phyloP scores from a whole-genome alignment of 1,140 invertebrate genomes.

The Drosophila parabipectinata region DNA sequence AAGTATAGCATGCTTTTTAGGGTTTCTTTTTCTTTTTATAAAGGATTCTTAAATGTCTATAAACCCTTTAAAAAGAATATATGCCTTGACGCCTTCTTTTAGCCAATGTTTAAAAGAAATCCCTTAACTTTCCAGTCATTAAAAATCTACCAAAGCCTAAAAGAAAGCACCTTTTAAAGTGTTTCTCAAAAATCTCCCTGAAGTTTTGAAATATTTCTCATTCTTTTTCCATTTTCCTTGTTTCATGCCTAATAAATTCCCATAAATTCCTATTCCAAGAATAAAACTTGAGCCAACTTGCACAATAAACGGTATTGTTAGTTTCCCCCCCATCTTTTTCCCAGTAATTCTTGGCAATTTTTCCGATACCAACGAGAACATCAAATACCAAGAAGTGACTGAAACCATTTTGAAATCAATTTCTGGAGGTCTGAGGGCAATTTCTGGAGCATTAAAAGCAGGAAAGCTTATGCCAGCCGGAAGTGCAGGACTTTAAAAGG shows the following conservation, averaged over 20 bases:
- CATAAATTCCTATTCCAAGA: not conserved
- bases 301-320: not conserved
- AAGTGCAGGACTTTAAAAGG: slow-evolving; percentile 35
- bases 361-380: too few relatives aligned
- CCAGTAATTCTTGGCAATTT: too few relatives aligned
- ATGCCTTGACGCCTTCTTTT: too few relatives aligned
- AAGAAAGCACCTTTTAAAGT: not conserved
- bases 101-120: too few relatives aligned
- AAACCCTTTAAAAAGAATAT: too few relatives aligned
- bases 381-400: too few relatives aligned
- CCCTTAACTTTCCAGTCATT: too few relatives aligned
- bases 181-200: not conserved
- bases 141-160: too few relatives aligned
- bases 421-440: slow-evolving; percentile 19
- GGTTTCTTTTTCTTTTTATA: too few relatives aligned
- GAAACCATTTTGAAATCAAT: slow-evolving; percentile 20
- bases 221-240: not conserved
- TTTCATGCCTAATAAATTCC: not conserved
- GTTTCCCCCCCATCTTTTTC: not conserved
- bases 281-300: too few relatives aligned
- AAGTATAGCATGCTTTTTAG: too few relatives aligned
- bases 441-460: slow-evolving; percentile 4
- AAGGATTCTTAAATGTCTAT: too few relatives aligned
- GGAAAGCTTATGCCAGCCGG: not conserved
- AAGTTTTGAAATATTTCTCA: not conserved